phyloP scores from a whole-genome alignment of 2,797 vertebrate species.

The Liparis tanakae region DNA sequence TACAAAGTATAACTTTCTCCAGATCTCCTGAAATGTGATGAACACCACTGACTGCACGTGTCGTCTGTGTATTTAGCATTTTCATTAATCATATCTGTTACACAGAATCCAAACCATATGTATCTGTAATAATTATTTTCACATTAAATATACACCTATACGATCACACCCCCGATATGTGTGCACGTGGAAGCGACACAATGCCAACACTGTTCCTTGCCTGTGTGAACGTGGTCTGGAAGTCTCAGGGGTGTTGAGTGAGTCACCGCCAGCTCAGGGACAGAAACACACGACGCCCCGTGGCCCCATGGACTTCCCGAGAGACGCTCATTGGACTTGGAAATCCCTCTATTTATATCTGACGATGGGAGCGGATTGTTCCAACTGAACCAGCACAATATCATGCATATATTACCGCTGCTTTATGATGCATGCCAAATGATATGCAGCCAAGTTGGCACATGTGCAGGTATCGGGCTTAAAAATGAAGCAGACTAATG shows the following conservation, averaged over 20 bases:
- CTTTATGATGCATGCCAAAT: not conserved
- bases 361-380: not conserved
- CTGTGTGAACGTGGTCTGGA: conserved; percentile 16
- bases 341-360: conserved; percentile 5
- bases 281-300: conserved; percentile 11
- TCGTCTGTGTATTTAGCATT: not conserved
- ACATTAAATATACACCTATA: not conserved
- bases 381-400: not conserved
- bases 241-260: conserved; percentile 33
- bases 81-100: not conserved
- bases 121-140: not conserved
- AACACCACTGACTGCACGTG: not conserved
- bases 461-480: not conserved
- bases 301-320: conserved; percentile 3
- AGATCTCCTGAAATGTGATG: not conserved
- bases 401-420: not conserved
- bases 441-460: conserved; percentile 1
- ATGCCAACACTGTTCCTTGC: conserved; percentile 41
- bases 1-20: not conserved
- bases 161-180: not conserved
- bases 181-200: conserved; percentile 27
- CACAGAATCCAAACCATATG: not conserved
- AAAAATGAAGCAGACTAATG: not conserved
- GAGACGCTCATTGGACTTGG: not conserved
- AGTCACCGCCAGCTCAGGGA: conserved; percentile 31